phyloP scores from a whole-genome alignment of 2,113 vertebrate genomes.

The Mesitornis unicolor region DNA sequence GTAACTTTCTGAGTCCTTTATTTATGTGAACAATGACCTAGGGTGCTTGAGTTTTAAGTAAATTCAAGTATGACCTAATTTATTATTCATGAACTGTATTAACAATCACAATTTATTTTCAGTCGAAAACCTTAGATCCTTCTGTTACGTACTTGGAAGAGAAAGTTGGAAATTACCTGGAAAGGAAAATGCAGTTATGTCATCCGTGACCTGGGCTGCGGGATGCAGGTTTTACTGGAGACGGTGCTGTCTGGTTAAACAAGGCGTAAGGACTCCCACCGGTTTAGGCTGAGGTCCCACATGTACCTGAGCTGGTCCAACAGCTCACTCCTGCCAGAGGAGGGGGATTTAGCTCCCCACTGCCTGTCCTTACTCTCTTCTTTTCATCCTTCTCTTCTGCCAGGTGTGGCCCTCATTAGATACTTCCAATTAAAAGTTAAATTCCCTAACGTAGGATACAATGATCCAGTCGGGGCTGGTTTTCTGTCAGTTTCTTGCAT shows the following conservation, averaged over 20 bases:
- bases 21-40: not conserved
- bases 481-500: not conserved
- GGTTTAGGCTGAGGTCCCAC: not conserved
- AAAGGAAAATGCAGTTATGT: not conserved
- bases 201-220: not conserved
- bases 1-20: not conserved
- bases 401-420: not conserved
- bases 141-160: not conserved
- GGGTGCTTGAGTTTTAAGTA: not conserved
- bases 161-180: not conserved
- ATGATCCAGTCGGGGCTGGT: accelerated
- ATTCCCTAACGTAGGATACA: not conserved
- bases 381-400: not conserved
- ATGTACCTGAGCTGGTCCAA: accelerated
- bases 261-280: not conserved
- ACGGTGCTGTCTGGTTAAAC: not conserved
- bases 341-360: accelerated
- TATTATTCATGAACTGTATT: not conserved
- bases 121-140: not conserved
- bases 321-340: not conserved
- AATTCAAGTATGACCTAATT: not conserved
- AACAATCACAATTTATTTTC: not conserved
- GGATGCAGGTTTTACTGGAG: not conserved
- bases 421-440: not conserved
- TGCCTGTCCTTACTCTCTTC: not conserved